phyloP scores from a whole-genome alignment of 2,113 vertebrate species.

The Dasyornis broadbenti region DNA sequence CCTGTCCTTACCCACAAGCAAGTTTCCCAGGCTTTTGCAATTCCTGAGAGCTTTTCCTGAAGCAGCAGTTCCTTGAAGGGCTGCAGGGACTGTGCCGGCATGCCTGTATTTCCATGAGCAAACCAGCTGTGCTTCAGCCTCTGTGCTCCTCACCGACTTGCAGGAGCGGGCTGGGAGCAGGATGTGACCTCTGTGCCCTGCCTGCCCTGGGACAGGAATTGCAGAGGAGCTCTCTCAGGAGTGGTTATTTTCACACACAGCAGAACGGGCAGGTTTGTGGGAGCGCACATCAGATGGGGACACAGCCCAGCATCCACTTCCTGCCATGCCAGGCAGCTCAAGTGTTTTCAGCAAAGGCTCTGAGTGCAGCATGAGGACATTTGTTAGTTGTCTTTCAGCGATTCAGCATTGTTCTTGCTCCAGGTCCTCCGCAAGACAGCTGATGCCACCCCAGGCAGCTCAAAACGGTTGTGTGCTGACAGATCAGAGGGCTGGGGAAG shows the following conservation, averaged over 20 bases:
- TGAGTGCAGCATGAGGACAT: not conserved
- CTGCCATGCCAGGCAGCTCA: not conserved
- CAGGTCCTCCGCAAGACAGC: not conserved
- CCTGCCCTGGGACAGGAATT: not conserved
- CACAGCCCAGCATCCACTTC: not conserved
- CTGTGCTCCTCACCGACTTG: not conserved
- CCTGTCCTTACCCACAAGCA: not conserved
- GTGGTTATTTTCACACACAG: accelerated
- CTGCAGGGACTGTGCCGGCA: not conserved
- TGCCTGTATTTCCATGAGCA: not conserved
- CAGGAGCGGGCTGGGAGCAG: not conserved
- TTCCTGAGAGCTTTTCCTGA: not conserved
- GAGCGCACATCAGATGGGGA: not conserved
- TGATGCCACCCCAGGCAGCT: not conserved
- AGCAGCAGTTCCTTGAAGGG: not conserved
- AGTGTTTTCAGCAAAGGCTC: not conserved
- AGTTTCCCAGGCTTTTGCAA: not conserved
- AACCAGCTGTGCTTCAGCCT: not conserved
- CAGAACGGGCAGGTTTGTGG: accelerated
- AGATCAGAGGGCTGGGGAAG: not conserved
- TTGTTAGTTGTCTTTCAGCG: not conserved
- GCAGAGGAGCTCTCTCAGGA: not conserved
- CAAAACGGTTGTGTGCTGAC: not conserved
- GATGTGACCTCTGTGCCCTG: not conserved
- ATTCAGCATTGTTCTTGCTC: not conserved